phyloP scores from a whole-genome alignment of 1,140 invertebrate species.

The Magallana angulata region DNA sequence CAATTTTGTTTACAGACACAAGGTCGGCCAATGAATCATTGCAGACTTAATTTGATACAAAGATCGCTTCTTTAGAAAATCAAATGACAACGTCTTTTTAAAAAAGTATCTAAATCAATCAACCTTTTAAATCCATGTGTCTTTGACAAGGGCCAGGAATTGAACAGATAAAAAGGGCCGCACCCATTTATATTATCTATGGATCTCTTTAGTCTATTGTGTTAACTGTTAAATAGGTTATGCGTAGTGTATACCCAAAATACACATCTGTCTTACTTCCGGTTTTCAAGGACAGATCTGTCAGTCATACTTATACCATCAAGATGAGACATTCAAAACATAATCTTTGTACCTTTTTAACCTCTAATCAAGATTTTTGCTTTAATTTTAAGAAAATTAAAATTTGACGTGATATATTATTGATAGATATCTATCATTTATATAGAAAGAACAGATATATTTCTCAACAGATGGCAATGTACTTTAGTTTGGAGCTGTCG shows the following conservation, averaged over 20 bases:
- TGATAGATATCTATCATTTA: constrained; percentile 27
- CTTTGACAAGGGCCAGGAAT: neutral
- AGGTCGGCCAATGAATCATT: neutral
- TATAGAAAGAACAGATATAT: too few relatives aligned
- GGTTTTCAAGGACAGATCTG: constrained; percentile 4
- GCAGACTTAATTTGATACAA: neutral
- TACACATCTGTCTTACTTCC: constrained; percentile 8
- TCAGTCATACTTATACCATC: neutral
- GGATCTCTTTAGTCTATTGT: neutral
- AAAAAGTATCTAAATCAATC: constrained; percentile 16
- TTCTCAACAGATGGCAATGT: constrained; percentile 10
- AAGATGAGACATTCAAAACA: neutral
- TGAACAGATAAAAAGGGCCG: neutral
- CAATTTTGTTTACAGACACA: neutral
- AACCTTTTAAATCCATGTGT: constrained; percentile 6
- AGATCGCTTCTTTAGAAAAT: neutral
- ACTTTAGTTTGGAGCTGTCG: neutral
- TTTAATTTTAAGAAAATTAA: neutral
- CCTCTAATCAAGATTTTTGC: neutral
- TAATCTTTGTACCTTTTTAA: constrained; percentile 2
- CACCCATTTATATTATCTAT: constrained; percentile 7
- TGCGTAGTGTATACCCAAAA: neutral
- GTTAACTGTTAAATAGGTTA: neutral
- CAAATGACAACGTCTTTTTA: neutral
- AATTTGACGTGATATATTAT: constrained; percentile 1